Conservation (phyloP, 2,888 invertebrate species). For the Ectemnius cavifrons region DNA sequence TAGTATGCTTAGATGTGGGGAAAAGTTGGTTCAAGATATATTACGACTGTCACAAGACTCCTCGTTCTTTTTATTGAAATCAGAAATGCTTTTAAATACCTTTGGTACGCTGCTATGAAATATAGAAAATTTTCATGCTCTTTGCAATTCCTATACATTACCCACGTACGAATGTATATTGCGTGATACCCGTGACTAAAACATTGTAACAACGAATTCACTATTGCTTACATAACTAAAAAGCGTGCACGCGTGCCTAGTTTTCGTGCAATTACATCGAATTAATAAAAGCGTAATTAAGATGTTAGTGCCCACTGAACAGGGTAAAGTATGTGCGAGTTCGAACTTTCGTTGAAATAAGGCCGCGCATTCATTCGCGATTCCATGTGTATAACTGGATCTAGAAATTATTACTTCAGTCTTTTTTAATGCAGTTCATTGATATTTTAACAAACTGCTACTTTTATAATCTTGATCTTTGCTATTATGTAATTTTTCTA, state of each 20-base stretch:
- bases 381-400: neutral
- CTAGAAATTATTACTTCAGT: no score
- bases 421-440: no score
- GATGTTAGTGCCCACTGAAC: slow-evolving; percentile 67
- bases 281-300: slow-evolving; percentile 71
- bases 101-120: no score
- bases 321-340: slow-evolving; percentile 38
- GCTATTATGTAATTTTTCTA: no score
- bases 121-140: no score
- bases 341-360: slow-evolving; percentile 9
- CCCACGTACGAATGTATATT: slow-evolving; percentile 67
- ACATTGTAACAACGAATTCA: slow-evolving; percentile 67
- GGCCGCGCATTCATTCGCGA: neutral
- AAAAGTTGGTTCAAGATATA: no score
- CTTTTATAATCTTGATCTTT: no score
- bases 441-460: no score
- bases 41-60: no score
- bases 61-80: no score
- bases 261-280: slow-evolving; percentile 71
- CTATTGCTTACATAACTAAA: slow-evolving; percentile 74
- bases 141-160: slow-evolving; percentile 31
- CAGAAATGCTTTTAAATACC: no score
- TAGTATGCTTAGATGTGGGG: no score
- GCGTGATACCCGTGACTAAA: slow-evolving; percentile 59
- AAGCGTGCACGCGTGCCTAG: slow-evolving; percentile 65